Base-by-base conservation (phyloP, 2,797 vertebrate species). In the Karalla daura region DNA sequence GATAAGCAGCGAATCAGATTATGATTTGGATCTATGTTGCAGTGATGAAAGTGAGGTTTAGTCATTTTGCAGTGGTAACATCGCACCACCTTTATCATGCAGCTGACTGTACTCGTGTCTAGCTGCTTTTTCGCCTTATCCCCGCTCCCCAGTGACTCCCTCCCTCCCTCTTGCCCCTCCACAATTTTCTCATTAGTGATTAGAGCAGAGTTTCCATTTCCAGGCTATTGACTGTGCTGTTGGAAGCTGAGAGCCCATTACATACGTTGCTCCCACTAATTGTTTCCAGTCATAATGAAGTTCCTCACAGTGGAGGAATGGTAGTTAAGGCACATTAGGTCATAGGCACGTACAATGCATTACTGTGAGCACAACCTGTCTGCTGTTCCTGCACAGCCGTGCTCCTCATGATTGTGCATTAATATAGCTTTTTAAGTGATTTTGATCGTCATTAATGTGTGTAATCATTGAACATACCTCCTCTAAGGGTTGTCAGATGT, bases 251-350 rank as follows among this genome's bases (percentile, higher is more conserved):
- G 85, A 91, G 86, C 85, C 90, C 82, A 91, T 93, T 89, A 91
- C 89, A 87, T 88, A 91, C 64, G 54, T 89, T 88, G 82, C 84
- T 85, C 70, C 46, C 66, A 55, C 88, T 92, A 92, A 92, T 92
- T 92, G 89, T 92, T 92, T 91, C 88, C 89, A 92, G 88, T 90
- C 87, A 88, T 92, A 92, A 92, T 92, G 90, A 92, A 92, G 91
- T 91, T 90, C 87, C 84, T 86, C 82, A 85, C 86, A 84, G 83
- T 78, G 58, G 83, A 87, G 72, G 74, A 83, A 74, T 87, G 80
- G 80, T 85, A 84, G 85, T 92, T 86, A 86, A 89, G 72, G 69
- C 68, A 75, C 86, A 85, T 88, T 86, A 85, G 78, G 83, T 85
- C 79, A 83, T 61, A 71, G 61, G 55, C 78, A 79, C 39, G 53